Percentiles rank a stretch among this genome's conserved stretches.
Evolutionary conservation across 2,113 vertebrate genomes (phyloP).

Genomic region (Pterocles gutturalis): DNA sequence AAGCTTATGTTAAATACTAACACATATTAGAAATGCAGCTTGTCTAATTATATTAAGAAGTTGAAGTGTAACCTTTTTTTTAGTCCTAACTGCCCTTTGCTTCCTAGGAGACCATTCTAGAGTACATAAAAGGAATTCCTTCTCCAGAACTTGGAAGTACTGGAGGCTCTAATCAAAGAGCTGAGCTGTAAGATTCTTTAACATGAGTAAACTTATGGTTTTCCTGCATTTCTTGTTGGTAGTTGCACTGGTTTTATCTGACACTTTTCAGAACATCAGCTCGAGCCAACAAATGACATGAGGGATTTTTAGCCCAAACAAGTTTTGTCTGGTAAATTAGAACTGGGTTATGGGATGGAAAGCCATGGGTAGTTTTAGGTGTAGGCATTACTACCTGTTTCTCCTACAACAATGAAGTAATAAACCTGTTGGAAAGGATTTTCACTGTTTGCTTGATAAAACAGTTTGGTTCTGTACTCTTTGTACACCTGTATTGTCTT

Average conservation of each 20-base stretch:
- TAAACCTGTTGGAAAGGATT: neutral
- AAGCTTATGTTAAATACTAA: neutral
- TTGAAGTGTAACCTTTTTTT: neutral
- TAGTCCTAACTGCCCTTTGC: neutral
- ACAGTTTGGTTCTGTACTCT: neutral
- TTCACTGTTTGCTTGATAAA: neutral
- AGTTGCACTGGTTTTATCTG: neutral
- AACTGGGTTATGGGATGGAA: neutral
- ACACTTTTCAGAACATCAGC: neutral
- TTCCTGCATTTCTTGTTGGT: neutral
- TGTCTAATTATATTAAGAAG: neutral
- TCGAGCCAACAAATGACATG: neutral
- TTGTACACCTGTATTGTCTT: neutral
- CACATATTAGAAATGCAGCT: neutral
- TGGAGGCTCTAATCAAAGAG: neutral
- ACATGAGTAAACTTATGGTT: neutral
- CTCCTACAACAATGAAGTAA: neutral
- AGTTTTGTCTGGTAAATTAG: neutral
- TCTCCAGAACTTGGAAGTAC: neutral
- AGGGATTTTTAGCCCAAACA: neutral
- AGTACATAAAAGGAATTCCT: neutral
- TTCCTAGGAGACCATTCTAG: neutral
- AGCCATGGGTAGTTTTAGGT: neutral
- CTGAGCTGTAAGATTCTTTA: neutral
- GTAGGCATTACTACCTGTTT: neutral